Base-by-base conservation (phyloP, 37 sponge, comb jelly and placozoan species). In the Aplysina aerophoba region DNA sequence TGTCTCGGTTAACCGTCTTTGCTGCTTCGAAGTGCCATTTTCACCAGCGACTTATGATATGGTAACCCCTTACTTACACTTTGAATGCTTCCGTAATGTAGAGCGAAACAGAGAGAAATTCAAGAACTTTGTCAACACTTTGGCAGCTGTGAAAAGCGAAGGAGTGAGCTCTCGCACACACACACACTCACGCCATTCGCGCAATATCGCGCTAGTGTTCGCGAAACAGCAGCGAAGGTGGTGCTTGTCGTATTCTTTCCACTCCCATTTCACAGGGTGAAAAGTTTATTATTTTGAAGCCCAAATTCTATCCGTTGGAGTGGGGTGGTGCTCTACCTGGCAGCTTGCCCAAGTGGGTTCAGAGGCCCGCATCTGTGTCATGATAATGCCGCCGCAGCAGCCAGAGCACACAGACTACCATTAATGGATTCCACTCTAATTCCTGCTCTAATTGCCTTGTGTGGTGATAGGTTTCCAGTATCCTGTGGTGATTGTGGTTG, bases 71-170 rank as follows among this genome's bases (percentile, higher is more conserved):
- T 67, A 14, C 15, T 33, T 67, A 15, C 27, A 15, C 14, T 33
- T 67, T 13, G 71, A 50, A 27, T 24, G 27, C 30, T 73, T 73
- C 55, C 21, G n/a, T 13, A 0, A 41, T 85, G 22, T 60, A 93
- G 94, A 90, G 4, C 86, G 59, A 56, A 88, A 88, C 27, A 75
- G 94, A 33, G 89, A 86, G 25, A 36, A 38, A 1, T 94, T 94
- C 84, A 94, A 94, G 65, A 91, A 88, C 57, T 83, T 65, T 50
- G 94, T 94, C 20, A 94, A 90, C 59, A 41, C 82, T 40, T 78
- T 94, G 13, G 94, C 94, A 33, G 83, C 61, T 63, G 90, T 94
- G 40, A 85, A 73, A 56, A 65, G 69, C 17, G 94, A 94, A 35
- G 83, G 87, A 66, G 93, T 93, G 44, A 85, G 85, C 63, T 39